These are phyloP conservation scores for Cantharis rustica DNA, from an alignment of 2,888 invertebrate genomes.

Conservation along the genomic window DNA sequence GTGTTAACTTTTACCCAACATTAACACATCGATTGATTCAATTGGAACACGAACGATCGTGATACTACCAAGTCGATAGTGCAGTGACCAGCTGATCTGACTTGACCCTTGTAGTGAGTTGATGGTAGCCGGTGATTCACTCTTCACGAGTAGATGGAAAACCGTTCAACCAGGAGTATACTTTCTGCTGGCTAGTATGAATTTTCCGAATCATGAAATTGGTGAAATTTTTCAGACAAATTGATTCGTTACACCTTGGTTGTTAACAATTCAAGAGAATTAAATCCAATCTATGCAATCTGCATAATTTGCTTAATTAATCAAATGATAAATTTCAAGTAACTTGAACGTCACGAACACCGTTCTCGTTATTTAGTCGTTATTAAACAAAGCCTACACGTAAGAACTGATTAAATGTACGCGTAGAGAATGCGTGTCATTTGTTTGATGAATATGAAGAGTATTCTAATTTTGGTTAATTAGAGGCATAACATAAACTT, in stretches of 20 bases:
- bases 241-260: not conserved
- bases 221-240: not conserved
- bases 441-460: not conserved
- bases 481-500: not conserved
- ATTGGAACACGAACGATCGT: constrained; percentile 24
- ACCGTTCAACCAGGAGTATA: not conserved
- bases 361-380: constrained; percentile 3
- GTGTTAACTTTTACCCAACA: not conserved
- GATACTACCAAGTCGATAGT: constrained; percentile 34
- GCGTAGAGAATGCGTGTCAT: constrained; percentile 1
- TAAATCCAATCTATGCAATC: constrained; percentile 2
- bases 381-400: constrained; percentile 3
- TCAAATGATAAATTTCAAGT: constrained; percentile 4
- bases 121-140: constrained; percentile 33
- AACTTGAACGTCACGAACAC: constrained; percentile 4
- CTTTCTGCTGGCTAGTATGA: not conserved
- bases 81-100: constrained; percentile 45
- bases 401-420: constrained; percentile 5
- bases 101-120: constrained; percentile 36
- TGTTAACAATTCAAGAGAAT: constrained; percentile 1
- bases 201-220: not conserved
- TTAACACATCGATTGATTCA: constrained; percentile 10
- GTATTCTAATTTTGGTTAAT: not conserved
- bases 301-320: constrained; percentile 4
- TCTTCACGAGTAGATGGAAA: constrained; percentile 24